These are phyloP conservation scores for Dicranocentrus wangi DNA, from an alignment of 2,888 invertebrate species.

Conservation along the genomic window DNA sequence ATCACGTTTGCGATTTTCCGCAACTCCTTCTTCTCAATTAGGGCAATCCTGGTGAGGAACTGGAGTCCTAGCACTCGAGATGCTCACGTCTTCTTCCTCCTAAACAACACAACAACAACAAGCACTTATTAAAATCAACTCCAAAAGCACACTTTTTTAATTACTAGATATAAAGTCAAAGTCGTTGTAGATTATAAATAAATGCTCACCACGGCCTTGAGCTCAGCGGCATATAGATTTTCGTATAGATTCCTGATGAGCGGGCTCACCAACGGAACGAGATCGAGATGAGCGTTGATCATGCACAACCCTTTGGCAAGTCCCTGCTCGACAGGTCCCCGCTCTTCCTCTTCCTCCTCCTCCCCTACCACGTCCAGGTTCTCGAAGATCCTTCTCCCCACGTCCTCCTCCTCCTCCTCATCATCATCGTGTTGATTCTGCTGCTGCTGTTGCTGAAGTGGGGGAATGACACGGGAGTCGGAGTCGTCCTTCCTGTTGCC, in stretches of 20 bases:
- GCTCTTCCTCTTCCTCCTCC: no score
- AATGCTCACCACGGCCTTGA: no score
- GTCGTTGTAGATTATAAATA: neutral
- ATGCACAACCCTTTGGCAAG: slow-evolving; percentile 5
- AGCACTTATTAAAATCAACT: no score
- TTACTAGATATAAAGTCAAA: no score
- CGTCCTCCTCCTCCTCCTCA: neutral
- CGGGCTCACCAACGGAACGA: neutral
- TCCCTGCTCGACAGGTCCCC: slow-evolving; percentile 2
- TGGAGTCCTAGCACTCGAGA: neutral
- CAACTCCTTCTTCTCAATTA: slow-evolving; percentile 2
- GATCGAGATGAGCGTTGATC: slow-evolving; percentile 9
- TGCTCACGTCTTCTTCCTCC: neutral
- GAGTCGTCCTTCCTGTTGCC: neutral
- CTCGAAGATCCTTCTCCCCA: no score
- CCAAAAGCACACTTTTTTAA: no score
- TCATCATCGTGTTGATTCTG: neutral
- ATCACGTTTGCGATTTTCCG: neutral
- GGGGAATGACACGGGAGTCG: neutral
- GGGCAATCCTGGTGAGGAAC: neutral
- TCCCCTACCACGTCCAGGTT: no score
- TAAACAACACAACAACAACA: neutral
- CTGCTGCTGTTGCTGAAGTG: neutral
- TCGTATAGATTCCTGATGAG: slow-evolving; percentile 18
- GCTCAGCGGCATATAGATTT: no score